phyloP scores from a whole-genome alignment of 1,140 invertebrate species.

The Steinernema feltiae region DNA sequence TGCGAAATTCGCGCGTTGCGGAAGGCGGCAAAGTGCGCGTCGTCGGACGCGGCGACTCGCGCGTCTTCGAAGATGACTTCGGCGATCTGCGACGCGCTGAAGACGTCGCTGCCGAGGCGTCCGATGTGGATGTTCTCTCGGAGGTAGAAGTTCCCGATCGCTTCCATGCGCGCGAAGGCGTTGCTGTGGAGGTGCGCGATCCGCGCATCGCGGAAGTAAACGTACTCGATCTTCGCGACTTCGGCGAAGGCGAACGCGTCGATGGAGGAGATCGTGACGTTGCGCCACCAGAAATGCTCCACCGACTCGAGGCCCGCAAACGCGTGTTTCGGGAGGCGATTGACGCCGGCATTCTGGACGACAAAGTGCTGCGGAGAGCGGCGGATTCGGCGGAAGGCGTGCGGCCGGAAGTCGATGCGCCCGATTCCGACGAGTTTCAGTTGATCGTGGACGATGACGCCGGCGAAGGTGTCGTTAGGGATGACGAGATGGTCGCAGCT shows the following conservation, averaged over 20 bases:
- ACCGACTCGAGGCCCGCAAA: neutral
- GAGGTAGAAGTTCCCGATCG: slow-evolving; percentile 6
- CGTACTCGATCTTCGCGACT: neutral
- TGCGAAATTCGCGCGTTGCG: neutral
- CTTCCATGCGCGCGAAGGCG: neutral
- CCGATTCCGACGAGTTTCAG: slow-evolving; percentile 25
- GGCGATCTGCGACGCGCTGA: neutral
- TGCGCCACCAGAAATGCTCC: slow-evolving; percentile 2
- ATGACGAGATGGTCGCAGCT: slow-evolving; percentile 26
- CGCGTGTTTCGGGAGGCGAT: neutral
- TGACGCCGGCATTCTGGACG: neutral
- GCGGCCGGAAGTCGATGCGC: neutral
- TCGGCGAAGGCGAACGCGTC: neutral
- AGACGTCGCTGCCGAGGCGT: neutral
- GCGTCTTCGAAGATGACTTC: slow-evolving; percentile 8
- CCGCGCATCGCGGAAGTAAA: neutral
- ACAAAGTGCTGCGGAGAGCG: neutral
- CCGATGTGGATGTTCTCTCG: neutral
- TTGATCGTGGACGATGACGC: slow-evolving; percentile 19
- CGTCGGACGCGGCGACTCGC: neutral
- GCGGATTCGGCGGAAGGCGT: neutral
- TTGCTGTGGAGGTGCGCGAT: neutral
- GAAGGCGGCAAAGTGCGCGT: neutral
- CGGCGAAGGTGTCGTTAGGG: slow-evolving; percentile 27
- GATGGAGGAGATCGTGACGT: neutral